Conservation (phyloP, 2,113 vertebrate genomes). For the Aramus guarauna region DNA sequence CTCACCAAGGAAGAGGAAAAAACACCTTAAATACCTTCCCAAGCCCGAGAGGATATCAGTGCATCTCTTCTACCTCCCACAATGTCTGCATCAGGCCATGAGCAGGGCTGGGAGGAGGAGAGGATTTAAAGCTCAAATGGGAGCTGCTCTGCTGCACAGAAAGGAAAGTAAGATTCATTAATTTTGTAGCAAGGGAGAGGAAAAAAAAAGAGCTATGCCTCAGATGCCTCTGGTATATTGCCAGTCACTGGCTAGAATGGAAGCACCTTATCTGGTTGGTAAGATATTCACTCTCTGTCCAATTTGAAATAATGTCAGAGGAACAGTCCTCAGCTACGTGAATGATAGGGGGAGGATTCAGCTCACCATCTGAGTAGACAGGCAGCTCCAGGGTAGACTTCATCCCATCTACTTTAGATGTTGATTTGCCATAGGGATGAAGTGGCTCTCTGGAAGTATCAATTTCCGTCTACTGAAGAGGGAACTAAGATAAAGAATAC, state of each 20-base stretch:
- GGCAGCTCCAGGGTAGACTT: not conserved
- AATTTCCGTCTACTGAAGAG: not conserved
- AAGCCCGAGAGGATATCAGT: not conserved
- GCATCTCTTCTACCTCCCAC: not conserved
- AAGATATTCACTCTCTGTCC: not conserved
- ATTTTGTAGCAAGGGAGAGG: not conserved
- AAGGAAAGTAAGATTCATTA: not conserved
- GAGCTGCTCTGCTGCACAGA: not conserved
- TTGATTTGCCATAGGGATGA: not conserved
- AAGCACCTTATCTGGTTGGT: not conserved
- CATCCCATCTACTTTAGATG: not conserved
- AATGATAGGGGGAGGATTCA: not conserved
- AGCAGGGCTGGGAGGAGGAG: not conserved
- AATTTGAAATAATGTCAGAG: not conserved
- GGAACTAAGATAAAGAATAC: not conserved
- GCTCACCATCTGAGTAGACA: not conserved
- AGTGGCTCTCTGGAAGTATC: not conserved
- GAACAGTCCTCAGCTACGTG: not conserved
- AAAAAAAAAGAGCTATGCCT: not conserved
- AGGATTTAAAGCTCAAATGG: not conserved
- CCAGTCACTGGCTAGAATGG: not conserved
- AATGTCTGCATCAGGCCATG: accelerated
- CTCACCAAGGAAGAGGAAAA: not conserved
- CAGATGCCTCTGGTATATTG: not conserved
- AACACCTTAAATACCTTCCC: not conserved